Conservation (phyloP, 2,888 invertebrate genomes). For the Apeira syringaria region DNA sequence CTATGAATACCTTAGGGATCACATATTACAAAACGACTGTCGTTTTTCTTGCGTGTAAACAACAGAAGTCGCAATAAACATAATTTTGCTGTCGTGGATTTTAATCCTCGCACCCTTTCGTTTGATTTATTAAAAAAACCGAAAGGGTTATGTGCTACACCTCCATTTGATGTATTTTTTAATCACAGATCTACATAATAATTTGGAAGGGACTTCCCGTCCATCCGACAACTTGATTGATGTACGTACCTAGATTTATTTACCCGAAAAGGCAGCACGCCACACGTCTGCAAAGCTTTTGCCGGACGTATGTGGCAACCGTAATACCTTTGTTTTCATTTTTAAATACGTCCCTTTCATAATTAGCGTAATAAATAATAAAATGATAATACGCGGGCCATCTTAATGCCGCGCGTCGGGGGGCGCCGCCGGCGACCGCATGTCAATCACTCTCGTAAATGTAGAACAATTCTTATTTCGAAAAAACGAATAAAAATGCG, state of each 20-base stretch:
- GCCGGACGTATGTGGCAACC: constrained; percentile 64
- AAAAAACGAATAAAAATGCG: constrained; percentile 76
- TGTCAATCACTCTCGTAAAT: constrained; percentile 81
- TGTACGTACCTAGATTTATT: constrained; percentile 79
- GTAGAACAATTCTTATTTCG: constrained; percentile 82
- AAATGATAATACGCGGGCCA: constrained; percentile 81
- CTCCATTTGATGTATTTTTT: constrained; percentile 70
- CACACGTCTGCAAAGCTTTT: constrained; percentile 73
- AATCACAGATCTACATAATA: constrained; percentile 81
- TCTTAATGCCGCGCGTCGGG: constrained; percentile 75
- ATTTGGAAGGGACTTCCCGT: constrained; percentile 75
- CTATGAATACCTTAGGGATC: constrained; percentile 51
- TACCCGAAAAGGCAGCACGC: constrained; percentile 70
- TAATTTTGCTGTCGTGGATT: constrained; percentile 4
- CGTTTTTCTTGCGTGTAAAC: constrained; percentile 10
- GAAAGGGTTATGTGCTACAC: constrained; percentile 59
- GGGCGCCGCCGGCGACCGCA: constrained; percentile 76
- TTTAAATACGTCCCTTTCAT: constrained; percentile 77
- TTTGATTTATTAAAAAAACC: constrained; percentile 38
- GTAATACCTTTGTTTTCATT: constrained; percentile 79
- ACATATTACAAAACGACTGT: constrained; percentile 31
- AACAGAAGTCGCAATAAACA: constrained; percentile 14
- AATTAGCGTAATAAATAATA: constrained; percentile 83
- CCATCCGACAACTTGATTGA: constrained; percentile 81
- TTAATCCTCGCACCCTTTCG: constrained; percentile 6